Percentiles rank a stretch among this genome's conserved stretches.
phyloP scores from a whole-genome alignment of 2,797 vertebrate species.

The Heterohyrax brucei region DNA sequence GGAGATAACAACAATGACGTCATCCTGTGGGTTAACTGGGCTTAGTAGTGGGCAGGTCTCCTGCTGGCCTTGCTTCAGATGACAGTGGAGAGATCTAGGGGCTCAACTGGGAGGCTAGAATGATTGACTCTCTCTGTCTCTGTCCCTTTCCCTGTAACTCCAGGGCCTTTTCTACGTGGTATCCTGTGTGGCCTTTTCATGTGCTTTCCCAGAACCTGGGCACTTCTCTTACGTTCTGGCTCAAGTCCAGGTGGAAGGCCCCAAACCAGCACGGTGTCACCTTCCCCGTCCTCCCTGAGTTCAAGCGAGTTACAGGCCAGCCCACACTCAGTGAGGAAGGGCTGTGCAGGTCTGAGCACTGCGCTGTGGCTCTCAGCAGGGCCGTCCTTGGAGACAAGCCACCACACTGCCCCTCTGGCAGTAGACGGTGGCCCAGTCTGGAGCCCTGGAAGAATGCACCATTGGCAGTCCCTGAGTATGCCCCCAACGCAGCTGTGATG shows the following conservation, averaged over 20 bases:
- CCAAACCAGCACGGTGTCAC: neutral
- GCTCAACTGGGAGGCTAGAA: neutral
- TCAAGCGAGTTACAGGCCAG: neutral
- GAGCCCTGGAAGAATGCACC: neutral
- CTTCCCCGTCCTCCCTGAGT: neutral
- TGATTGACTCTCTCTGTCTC: no score
- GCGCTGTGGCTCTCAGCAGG: neutral
- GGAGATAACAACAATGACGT: neutral
- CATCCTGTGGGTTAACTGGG: neutral
- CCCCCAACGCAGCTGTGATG: neutral
- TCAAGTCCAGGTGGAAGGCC: neutral
- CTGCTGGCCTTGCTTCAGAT: neutral
- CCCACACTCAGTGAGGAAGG: neutral
- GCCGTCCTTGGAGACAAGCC: neutral
- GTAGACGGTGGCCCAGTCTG: fast-evolving
- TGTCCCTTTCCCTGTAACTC: neutral
- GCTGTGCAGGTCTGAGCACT: neutral
- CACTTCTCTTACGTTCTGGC: neutral
- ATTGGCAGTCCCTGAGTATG: fast-evolving
- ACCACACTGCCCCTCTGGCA: neutral
- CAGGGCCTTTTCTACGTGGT: neutral
- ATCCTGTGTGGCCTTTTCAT: neutral
- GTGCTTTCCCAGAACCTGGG: neutral
- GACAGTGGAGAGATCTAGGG: neutral
- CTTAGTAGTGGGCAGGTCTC: neutral